Evolutionary conservation across 2,888 invertebrate genomes (phyloP).

Genomic region (Erebia aethiops): DNA sequence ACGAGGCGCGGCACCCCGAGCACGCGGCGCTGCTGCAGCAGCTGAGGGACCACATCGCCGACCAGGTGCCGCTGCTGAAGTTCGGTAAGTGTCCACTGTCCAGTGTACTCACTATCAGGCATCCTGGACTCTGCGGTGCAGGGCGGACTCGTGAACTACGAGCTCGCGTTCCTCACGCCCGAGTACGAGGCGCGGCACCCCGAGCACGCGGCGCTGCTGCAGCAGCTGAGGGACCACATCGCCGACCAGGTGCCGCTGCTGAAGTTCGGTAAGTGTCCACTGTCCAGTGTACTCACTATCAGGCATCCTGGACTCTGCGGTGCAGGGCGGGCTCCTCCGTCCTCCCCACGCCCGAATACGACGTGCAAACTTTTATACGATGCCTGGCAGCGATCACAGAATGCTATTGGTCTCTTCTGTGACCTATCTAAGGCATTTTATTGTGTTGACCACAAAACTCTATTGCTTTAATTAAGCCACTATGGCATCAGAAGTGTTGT

Average conservation of each 20-base stretch:
- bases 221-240: conserved; percentile 90
- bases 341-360: no score
- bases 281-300: neutral
- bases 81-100: conserved; percentile 81
- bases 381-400: no score
- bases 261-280: conserved; percentile 83
- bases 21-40: conserved; percentile 86
- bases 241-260: conserved; percentile 93
- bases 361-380: no score
- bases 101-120: conserved; percentile 55
- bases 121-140: conserved; percentile 96
- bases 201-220: conserved; percentile 86
- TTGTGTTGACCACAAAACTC: no score
- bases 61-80: conserved; percentile 92
- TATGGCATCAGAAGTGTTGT: no score
- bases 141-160: conserved; percentile 96
- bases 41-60: conserved; percentile 91
- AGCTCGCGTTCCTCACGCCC: conserved; percentile 92
- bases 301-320: conserved; percentile 75
- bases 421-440: no score
- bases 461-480: no score
- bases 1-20: conserved; percentile 82
- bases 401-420: no score
- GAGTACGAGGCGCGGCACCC: conserved; percentile 88
- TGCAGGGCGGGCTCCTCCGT: conserved; percentile 84